Base-by-base conservation (phyloP, 37 sponge, comb jelly and placozoan species). In the Theonella swinhoei region DNA sequence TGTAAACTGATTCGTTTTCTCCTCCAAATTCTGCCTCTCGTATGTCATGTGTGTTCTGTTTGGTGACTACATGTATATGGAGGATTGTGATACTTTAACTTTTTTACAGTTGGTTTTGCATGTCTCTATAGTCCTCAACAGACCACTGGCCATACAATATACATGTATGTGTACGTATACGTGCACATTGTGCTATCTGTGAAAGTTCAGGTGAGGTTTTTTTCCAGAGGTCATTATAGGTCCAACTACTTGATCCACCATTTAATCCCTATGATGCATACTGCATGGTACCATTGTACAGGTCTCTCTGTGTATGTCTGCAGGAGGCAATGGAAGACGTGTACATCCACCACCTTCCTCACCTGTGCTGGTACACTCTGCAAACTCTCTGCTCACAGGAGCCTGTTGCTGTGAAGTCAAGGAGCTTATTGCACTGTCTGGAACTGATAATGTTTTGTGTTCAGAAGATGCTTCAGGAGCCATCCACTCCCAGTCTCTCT, bases 1-100 rank as follows among this genome's bases (percentile, higher is more conserved):
- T 32, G 64, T 24, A 29, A 32, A 29, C 75, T 87, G 20, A 34
- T 86, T 61, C 39, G 11, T 1, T 92, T 92, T 47, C 68, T 88
- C 1, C n/a, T 92, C 25, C 54, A 87, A 40, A 8, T 62, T 3
- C 43, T 92, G 36, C 85, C 88, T 39, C 64, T 88, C 80, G 92
- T 92, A 79, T 31, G 88, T 78, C 5, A 23, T 5, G 58, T 30
- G 30, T 39, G 24, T 14, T 29, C 14, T 36, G 59, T 42, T 29
- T 37, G 68, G 35, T 63, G 24, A 17, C n/a, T n/a, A n/a, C n/a
- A n/a, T n/a, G n/a, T n/a, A n/a, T n/a, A n/a, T n/a, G n/a, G n/a
- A n/a, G n/a, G n/a, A n/a, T n/a, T n/a, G n/a, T n/a, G n/a, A n/a
- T n/a, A n/a, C n/a, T n/a, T n/a, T n/a, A n/a, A n/a, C n/a, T n/a